A percentile compares a stretch with the other conserved stretches of the same genome.
Evolutionary conservation across 2,888 invertebrate genomes (phyloP).

Genomic region (Drosophila testacea): DNA sequence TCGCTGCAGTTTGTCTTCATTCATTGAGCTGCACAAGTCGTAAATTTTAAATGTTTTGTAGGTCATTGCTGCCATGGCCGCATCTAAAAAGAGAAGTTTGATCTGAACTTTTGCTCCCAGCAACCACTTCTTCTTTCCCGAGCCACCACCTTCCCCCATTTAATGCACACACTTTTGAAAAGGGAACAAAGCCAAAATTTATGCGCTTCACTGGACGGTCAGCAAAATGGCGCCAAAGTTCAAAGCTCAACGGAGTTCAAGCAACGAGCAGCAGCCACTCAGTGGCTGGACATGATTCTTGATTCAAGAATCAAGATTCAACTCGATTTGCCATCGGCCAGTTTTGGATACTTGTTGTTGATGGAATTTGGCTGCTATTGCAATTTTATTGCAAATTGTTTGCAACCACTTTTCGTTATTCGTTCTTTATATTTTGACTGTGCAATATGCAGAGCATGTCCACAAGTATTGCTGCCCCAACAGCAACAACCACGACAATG

Average conservation of each 20-base stretch:
- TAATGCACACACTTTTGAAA: slow-evolving; percentile 7
- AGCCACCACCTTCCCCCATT: not conserved
- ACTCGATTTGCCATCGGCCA: slow-evolving; percentile 12
- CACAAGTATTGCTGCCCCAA: slow-evolving; percentile 17
- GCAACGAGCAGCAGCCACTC: slow-evolving; percentile 46
- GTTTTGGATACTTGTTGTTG: slow-evolving; percentile 27
- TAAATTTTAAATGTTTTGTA: slow-evolving; percentile 79
- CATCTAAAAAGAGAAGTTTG: slow-evolving; percentile 47
- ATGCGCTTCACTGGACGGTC: slow-evolving; percentile 71
- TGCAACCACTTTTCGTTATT: slow-evolving; percentile 42
- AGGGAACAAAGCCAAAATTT: slow-evolving; percentile 65
- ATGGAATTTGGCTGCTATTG: slow-evolving; percentile 36
- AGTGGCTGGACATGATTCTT: slow-evolving; percentile 62
- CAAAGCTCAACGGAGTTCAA: slow-evolving; percentile 63
- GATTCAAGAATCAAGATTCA: slow-evolving; percentile 46
- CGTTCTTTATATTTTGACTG: slow-evolving; percentile 42
- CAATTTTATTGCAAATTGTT: slow-evolving; percentile 78
- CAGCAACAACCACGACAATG: slow-evolving; percentile 22
- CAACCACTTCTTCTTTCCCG: not conserved
- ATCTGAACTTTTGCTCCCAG: slow-evolving; percentile 44
- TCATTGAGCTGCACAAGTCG: slow-evolving; percentile 63
- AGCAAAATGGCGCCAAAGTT: slow-evolving; percentile 81
- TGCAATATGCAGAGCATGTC: slow-evolving; percentile 74
- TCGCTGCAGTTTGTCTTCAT: slow-evolving; percentile 75
- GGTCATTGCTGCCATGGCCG: slow-evolving; percentile 68